These are phyloP conservation scores for Liolophura sinensis DNA, from an alignment of 1,140 invertebrate species.

Conservation along the genomic window DNA sequence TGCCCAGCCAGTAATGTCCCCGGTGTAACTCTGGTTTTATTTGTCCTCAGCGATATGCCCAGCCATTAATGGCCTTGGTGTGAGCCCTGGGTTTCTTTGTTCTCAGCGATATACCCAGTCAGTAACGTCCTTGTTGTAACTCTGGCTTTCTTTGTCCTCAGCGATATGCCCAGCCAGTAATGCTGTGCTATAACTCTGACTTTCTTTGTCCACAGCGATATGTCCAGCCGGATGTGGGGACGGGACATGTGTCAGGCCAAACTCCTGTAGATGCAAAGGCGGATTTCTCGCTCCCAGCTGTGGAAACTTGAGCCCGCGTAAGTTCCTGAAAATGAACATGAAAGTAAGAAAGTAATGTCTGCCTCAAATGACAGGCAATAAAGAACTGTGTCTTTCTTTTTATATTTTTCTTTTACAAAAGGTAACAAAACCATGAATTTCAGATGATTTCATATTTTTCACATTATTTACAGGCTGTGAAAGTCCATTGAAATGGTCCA, in stretches of 20 bases:
- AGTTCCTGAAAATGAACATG: slow-evolving; percentile 5
- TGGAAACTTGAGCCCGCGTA: slow-evolving; percentile 14
- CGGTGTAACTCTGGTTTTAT: too few species aligned
- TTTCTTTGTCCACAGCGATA: slow-evolving; percentile 67
- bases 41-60: too few species aligned
- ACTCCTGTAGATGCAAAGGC: slow-evolving; percentile 77
- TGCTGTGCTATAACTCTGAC: slow-evolving; percentile 5
- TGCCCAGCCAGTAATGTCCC: too few species aligned
- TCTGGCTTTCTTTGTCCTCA: neutral
- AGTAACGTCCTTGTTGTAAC: neutral
- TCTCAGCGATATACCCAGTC: neutral
- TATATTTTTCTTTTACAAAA: neutral
- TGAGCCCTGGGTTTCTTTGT: neutral
- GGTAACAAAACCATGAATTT: too few species aligned
- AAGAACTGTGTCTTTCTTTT: neutral
- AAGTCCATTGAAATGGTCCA: too few species aligned
- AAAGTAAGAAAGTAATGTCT: slow-evolving; percentile 3
- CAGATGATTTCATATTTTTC: too few species aligned
- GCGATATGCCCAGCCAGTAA: neutral
- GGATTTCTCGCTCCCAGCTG: slow-evolving; percentile 43
- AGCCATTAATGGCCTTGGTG: too few species aligned
- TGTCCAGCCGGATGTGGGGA: slow-evolving; percentile 71
- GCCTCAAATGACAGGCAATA: slow-evolving; percentile 7
- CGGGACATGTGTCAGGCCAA: slow-evolving; percentile 79
- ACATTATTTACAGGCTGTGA: too few species aligned